These are phyloP conservation scores for Elgaria multicarinata DNA, from an alignment of 2,113 vertebrate genomes.

Conservation along the genomic window DNA sequence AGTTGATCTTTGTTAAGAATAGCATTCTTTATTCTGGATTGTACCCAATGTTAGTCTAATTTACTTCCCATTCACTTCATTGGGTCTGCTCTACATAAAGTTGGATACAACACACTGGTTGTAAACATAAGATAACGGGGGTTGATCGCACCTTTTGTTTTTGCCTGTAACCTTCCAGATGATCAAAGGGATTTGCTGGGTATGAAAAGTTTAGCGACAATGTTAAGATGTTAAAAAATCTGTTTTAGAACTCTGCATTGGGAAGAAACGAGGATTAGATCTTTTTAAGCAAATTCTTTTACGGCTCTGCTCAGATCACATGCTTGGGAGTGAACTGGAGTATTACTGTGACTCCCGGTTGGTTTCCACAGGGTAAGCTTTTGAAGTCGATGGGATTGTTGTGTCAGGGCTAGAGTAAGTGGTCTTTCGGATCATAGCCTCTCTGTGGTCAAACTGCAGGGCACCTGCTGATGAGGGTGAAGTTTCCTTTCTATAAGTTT, in stretches of 20 bases:
- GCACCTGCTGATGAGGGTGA: neutral
- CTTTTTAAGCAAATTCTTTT: too few species aligned
- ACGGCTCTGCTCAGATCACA: neutral
- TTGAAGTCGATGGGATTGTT: neutral
- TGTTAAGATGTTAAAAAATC: too few species aligned
- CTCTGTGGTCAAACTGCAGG: neutral
- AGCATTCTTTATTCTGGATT: too few species aligned
- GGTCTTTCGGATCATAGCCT: too few species aligned
- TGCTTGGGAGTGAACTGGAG: neutral
- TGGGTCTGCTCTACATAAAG: too few species aligned
- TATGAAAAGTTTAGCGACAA: too few species aligned
- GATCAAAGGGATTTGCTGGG: neutral
- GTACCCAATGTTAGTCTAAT: neutral
- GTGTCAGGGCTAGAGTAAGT: neutral
- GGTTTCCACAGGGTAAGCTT: too few species aligned
- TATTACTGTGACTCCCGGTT: neutral
- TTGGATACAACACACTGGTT: too few species aligned
- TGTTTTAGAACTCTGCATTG: neutral
- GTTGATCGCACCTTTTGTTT: too few species aligned
- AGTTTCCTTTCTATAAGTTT: neutral
- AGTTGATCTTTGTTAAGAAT: neutral
- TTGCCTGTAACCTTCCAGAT: neutral
- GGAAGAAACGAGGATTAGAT: neutral
- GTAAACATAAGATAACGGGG: neutral
- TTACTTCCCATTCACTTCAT: too few species aligned